Conservation (phyloP, 2,113 vertebrate species). For the Saguinus imperator region DNA sequence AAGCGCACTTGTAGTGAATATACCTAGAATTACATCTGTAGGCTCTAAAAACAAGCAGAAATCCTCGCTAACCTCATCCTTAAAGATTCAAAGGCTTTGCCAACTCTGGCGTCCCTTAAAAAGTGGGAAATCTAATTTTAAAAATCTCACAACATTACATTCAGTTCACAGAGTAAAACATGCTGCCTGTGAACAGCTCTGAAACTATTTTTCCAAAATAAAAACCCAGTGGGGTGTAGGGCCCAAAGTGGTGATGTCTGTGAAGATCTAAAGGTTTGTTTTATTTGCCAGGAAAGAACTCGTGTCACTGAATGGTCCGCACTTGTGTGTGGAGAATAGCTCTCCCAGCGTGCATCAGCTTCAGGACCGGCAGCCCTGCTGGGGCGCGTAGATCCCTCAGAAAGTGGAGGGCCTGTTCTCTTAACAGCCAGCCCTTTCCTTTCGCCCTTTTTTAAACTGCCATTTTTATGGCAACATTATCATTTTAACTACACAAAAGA, state of each 20-base stretch:
- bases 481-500: conserved; percentile 76
- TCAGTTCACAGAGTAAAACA: conserved; percentile 66
- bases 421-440: conserved; percentile 65
- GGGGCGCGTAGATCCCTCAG: conserved; percentile 70
- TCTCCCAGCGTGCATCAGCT: conserved; percentile 76
- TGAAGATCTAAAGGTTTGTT: conserved; percentile 78
- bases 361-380: conserved; percentile 77
- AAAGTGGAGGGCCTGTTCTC: conserved; percentile 72
- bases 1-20: not conserved
- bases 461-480: conserved; percentile 67
- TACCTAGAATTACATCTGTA: not conserved
- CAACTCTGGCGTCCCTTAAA: not conserved
- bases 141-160: conserved; percentile 71
- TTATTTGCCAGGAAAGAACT: conserved; percentile 76
- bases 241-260: conserved; percentile 73
- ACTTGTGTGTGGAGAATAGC: conserved; percentile 71
- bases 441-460: conserved; percentile 42
- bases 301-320: conserved; percentile 74
- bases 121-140: conserved; percentile 60
- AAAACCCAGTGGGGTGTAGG: conserved; percentile 80
- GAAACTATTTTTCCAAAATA: conserved; percentile 82
- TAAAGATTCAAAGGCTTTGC: not conserved
- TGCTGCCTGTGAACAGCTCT: conserved; percentile 69
- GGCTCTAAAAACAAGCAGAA: conserved; percentile 48
- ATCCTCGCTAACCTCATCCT: not conserved